A percentile compares a stretch with the other conserved stretches of the same genome.
Conservation (phyloP, 2,888 invertebrate genomes). For the Lithophane semibrunnea region DNA sequence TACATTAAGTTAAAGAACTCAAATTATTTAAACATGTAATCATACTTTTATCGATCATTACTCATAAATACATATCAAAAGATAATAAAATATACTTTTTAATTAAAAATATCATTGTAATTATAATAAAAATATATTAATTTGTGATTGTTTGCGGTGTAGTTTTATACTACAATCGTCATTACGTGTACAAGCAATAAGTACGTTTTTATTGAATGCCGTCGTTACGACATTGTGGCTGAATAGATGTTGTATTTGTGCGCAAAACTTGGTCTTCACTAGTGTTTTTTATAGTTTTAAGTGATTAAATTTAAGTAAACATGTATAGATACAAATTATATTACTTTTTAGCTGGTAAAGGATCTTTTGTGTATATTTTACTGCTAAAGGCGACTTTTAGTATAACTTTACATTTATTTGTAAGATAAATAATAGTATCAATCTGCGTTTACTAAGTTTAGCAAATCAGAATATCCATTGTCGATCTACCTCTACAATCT, state of each 20-base stretch:
- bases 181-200: slow-evolving; percentile 91
- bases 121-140: slow-evolving; percentile 77
- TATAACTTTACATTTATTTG: slow-evolving; percentile 44
- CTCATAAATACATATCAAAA: slow-evolving; percentile 79
- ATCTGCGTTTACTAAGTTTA: slow-evolving; percentile 33
- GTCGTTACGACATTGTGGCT: slow-evolving; percentile 82
- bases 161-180: slow-evolving; percentile 74
- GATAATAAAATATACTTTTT: slow-evolving; percentile 81
- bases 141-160: slow-evolving; percentile 87
- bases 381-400: slow-evolving; percentile 40
- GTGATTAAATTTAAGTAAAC: slow-evolving; percentile 65
- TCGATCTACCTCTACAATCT: slow-evolving; percentile 69
- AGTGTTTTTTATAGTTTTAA: slow-evolving; percentile 74
- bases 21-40: slow-evolving; percentile 59
- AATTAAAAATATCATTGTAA: slow-evolving; percentile 73
- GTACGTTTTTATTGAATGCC: slow-evolving; percentile 85
- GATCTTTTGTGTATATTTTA: slow-evolving; percentile 58
- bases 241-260: slow-evolving; percentile 88
- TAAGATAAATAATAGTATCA: slow-evolving; percentile 28
- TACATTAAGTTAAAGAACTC: slow-evolving; percentile 47
- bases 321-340: slow-evolving; percentile 58
- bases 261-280: slow-evolving; percentile 83
- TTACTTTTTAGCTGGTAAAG: slow-evolving; percentile 55
- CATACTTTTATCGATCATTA: slow-evolving; percentile 61
- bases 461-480: slow-evolving; percentile 31